A percentile compares a stretch with the other conserved stretches of the same genome.
Evolutionary conservation across 1,140 invertebrate genomes (phyloP).

Genomic region (Trichonephila clavata): DNA sequence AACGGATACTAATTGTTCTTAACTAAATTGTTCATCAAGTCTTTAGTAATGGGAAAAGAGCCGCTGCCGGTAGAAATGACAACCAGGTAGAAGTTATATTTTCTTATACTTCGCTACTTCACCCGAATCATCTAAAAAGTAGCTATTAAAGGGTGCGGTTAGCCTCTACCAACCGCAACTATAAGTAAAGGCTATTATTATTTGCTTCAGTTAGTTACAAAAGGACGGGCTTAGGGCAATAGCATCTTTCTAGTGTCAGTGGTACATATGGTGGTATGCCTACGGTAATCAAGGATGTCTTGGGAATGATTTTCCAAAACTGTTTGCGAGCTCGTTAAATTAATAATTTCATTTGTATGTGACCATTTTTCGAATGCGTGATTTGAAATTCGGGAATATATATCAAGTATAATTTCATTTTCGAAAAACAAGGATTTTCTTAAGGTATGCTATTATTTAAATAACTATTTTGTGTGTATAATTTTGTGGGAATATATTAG

Average conservation of each 20-base stretch:
- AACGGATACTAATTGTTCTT: slow-evolving; percentile 32
- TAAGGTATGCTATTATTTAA: not conserved
- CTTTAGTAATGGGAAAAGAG: not conserved
- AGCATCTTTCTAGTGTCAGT: not conserved
- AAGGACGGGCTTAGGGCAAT: not conserved
- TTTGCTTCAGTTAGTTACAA: slow-evolving; percentile 9
- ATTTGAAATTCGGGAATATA: too few relatives aligned
- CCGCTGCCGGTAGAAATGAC: not conserved
- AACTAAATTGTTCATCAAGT: slow-evolving; percentile 59
- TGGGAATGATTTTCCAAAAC: slow-evolving; percentile 11
- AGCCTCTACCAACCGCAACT: slow-evolving; percentile 17
- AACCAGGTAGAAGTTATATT: not conserved
- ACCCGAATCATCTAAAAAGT: slow-evolving; percentile 55
- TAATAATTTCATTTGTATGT: not conserved
- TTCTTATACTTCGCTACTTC: slow-evolving; percentile 40
- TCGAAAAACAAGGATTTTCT: not conserved
- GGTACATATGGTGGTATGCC: not conserved
- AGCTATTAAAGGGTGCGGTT: slow-evolving; percentile 54
- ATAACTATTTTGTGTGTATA: not conserved
- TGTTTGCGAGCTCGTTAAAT: not conserved
- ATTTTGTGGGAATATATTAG: not conserved
- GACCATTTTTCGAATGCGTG: not conserved
- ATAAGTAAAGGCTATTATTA: slow-evolving; percentile 22
- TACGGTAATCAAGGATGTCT: not conserved
- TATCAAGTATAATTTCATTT: not conserved